Conservation (phyloP, 2,888 invertebrate genomes). For the Tetranychus truncatus region DNA sequence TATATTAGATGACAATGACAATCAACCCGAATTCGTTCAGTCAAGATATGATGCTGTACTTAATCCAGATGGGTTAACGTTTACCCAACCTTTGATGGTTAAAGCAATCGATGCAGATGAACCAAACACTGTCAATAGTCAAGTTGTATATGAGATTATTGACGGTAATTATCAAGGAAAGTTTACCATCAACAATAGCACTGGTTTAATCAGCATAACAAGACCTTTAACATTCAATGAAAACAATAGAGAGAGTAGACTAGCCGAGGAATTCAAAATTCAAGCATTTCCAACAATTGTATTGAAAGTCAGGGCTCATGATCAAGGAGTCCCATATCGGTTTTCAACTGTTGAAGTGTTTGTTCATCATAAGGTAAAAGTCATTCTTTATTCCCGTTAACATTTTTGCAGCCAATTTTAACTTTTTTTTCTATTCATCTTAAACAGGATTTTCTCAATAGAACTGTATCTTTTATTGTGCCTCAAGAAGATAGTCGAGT, state of each 20-base stretch:
- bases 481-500: slow-evolving; percentile 41
- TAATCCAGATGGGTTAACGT: slow-evolving; percentile 40
- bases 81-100: slow-evolving; percentile 18
- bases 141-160: slow-evolving; percentile 31
- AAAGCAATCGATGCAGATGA: slow-evolving; percentile 33
- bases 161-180: slow-evolving; percentile 30
- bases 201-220: slow-evolving; percentile 30
- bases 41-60: slow-evolving; percentile 38
- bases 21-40: slow-evolving; percentile 26
- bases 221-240: slow-evolving; percentile 3
- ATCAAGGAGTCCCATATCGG: slow-evolving; percentile 29
- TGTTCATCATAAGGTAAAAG: slow-evolving; percentile 19
- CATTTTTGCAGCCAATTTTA: too few species aligned
- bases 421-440: background rate
- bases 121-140: slow-evolving; percentile 31
- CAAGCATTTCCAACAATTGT: slow-evolving; percentile 22
- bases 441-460: slow-evolving; percentile 25
- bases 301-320: slow-evolving; percentile 27
- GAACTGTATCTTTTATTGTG: slow-evolving; percentile 58
- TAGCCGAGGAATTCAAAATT: background rate
- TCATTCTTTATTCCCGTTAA: too few species aligned
- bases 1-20: slow-evolving; percentile 23
- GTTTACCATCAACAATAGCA: slow-evolving; percentile 30
- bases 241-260: background rate
- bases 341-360: slow-evolving; percentile 24